Evolutionary conservation across 2,888 invertebrate genomes (phyloP).

Genomic region (Lamellibrachia columna): DNA sequence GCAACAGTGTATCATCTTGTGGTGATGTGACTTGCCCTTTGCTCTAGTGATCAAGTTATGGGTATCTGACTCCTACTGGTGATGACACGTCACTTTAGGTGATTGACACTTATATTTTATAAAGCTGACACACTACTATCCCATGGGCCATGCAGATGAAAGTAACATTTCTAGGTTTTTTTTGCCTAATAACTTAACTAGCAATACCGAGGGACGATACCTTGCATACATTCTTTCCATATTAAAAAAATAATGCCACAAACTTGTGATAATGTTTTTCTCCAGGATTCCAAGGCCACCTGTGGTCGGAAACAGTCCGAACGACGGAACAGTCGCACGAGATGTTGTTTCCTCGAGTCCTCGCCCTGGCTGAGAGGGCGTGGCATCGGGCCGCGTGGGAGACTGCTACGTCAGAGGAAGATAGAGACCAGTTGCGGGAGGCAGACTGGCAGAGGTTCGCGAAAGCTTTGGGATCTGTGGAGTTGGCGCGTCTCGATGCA

Average conservation of each 20-base stretch:
- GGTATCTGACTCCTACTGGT: too few species aligned
- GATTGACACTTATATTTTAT: too few species aligned
- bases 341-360: constrained; percentile 39
- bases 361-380: constrained; percentile 59
- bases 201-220: constrained; percentile 25
- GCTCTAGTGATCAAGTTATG: too few species aligned
- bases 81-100: too few species aligned
- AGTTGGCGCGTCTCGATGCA: constrained; percentile 52
- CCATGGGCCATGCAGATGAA: too few species aligned
- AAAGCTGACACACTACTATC: too few species aligned
- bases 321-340: constrained; percentile 28
- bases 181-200: constrained; percentile 19
- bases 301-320: constrained; percentile 55
- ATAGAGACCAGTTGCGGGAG: constrained; percentile 48
- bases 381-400: constrained; percentile 61
- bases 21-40: too few species aligned
- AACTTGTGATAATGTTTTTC: background rate
- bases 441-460: constrained; percentile 56
- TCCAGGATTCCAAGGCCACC: constrained; percentile 57
- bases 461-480: constrained; percentile 51
- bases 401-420: constrained; percentile 39
- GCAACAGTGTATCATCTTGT: too few species aligned
- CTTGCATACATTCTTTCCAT: constrained; percentile 38
- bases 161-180: too few species aligned
- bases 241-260: background rate